Percentiles rank a stretch among this genome's conserved stretches.
Conservation (phyloP, 2,113 vertebrate species). For the Pelusios castaneus region DNA sequence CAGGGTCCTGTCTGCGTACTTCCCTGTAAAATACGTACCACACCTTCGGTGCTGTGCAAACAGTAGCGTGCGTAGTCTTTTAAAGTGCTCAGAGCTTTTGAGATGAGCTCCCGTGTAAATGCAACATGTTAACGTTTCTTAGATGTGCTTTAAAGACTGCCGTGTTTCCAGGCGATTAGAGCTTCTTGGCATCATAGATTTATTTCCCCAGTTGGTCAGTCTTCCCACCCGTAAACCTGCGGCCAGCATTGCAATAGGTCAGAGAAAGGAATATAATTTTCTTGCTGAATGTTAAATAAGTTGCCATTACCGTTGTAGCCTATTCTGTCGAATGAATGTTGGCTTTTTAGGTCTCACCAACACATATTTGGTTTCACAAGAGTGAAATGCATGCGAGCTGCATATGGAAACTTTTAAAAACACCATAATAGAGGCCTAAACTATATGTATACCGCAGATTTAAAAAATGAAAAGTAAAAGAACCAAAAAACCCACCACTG, state of each 20-base stretch:
- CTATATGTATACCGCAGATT: not conserved
- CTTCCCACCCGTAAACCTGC: not conserved
- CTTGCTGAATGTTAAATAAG: not conserved
- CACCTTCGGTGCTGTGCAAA: not conserved
- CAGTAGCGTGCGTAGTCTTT: not conserved
- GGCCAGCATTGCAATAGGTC: not conserved
- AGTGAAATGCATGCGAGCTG: not conserved
- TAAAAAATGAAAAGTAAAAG: not conserved
- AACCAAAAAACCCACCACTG: not conserved
- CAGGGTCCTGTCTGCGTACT: not conserved
- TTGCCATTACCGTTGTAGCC: not conserved
- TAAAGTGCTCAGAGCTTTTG: fast-evolving
- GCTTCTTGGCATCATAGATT: not conserved
- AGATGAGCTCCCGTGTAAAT: fast-evolving
- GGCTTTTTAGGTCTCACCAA: not conserved
- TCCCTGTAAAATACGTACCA: not conserved
- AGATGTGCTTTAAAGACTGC: not conserved
- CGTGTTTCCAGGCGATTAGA: not conserved
- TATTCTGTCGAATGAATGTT: not conserved
- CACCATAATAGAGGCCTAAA: not conserved
- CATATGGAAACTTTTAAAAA: not conserved
- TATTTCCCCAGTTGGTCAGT: not conserved
- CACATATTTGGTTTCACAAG: not conserved
- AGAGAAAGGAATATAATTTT: not conserved
- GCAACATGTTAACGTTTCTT: not conserved